Conservation (phyloP, 2,888 invertebrate genomes). For the Epinotia demarniana region DNA sequence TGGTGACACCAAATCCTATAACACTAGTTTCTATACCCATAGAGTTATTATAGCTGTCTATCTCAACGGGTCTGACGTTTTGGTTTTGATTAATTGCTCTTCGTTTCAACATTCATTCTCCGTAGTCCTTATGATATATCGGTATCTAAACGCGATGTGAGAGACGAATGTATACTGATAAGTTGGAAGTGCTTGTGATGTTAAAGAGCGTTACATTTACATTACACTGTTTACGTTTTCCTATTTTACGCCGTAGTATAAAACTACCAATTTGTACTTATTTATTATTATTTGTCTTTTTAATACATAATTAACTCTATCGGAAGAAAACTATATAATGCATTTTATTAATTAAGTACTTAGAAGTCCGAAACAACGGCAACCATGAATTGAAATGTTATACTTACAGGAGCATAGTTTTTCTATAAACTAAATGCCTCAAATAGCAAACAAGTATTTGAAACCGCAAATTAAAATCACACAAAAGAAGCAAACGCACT, state of each 20-base stretch:
- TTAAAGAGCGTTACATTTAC: background rate
- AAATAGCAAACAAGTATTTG: background rate
- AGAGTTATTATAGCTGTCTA: slow-evolving; percentile 51
- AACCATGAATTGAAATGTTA: background rate
- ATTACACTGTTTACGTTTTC: background rate
- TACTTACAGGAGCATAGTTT: background rate
- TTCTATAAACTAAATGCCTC: background rate
- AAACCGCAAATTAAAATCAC: slow-evolving; percentile 21
- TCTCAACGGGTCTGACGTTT: slow-evolving; percentile 62
- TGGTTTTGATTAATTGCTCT: slow-evolving; percentile 66
- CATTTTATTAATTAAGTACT: background rate
- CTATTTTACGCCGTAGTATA: background rate
- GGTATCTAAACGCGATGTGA: background rate
- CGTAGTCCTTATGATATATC: slow-evolving; percentile 55
- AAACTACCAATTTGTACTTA: background rate
- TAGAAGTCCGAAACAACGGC: background rate
- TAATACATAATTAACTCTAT: too few relatives aligned
- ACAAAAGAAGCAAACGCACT: slow-evolving; percentile 12
- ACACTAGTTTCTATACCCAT: slow-evolving; percentile 1
- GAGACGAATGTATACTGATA: background rate
- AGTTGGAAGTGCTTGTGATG: background rate
- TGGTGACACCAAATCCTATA: too few relatives aligned
- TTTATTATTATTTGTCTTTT: too few relatives aligned
- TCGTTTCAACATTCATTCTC: slow-evolving; percentile 60
- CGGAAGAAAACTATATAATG: too few relatives aligned